Evolutionary conservation across 2,797 vertebrate genomes (phyloP).

Genomic region (Thaleichthys pacificus): DNA sequence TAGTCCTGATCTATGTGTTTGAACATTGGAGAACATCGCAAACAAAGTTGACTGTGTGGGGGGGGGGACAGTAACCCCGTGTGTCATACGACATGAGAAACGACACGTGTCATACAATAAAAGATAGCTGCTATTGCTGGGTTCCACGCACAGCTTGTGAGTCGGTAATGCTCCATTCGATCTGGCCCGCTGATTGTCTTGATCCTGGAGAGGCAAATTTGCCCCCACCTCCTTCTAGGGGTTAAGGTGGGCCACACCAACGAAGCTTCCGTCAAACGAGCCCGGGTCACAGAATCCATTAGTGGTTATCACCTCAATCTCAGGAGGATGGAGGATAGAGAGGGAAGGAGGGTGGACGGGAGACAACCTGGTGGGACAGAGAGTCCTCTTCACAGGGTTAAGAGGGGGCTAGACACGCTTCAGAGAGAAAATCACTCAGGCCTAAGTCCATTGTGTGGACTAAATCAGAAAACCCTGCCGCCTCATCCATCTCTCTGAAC

Average conservation of each 20-base stretch:
- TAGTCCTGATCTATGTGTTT: neutral
- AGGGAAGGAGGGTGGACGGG: conserved; percentile 15
- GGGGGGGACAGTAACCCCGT: neutral
- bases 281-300: neutral
- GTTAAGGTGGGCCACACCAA: neutral
- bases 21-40: neutral
- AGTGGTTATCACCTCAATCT: conserved; percentile 8
- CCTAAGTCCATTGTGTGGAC: conserved; percentile 42
- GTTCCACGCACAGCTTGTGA: neutral
- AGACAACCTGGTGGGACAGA: neutral
- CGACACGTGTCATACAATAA: neutral
- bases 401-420: conserved; percentile 44
- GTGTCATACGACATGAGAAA: neutral
- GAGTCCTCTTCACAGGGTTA: conserved; percentile 29
- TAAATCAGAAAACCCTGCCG: conserved; percentile 52
- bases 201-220: neutral
- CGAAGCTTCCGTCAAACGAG: neutral
- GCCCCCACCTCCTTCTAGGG: neutral
- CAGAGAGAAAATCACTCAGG: conserved; percentile 57
- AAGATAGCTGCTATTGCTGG: neutral
- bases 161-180: no score
- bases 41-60: neutral
- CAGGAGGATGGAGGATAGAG: conserved; percentile 7
- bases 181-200: neutral
- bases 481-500: conserved; percentile 54